Conservation (phyloP, 2,113 vertebrate genomes). For the Pachycephala philippinensis region DNA sequence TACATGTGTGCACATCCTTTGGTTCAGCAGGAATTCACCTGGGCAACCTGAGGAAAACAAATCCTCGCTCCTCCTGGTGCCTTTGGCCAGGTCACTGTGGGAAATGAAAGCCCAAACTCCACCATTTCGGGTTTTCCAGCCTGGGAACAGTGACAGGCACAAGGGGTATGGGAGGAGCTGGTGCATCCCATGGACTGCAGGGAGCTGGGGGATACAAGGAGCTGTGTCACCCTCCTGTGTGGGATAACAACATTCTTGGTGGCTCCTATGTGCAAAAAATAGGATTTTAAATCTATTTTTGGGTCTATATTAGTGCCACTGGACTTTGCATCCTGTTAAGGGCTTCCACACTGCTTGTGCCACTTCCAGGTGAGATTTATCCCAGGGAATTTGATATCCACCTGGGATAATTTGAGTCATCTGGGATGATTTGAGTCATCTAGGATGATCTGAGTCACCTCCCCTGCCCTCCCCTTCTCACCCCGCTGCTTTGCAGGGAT, state of each 20-base stretch:
- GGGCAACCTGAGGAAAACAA: neutral
- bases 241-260: neutral
- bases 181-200: no score
- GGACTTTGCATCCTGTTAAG: no score
- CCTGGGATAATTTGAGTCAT: neutral
- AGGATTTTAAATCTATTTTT: neutral
- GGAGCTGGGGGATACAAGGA: neutral
- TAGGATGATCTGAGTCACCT: no score
- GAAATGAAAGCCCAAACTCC: neutral
- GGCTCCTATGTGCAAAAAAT: fast-evolving
- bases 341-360: fast-evolving
- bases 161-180: fast-evolving
- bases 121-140: neutral
- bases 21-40: neutral
- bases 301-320: fast-evolving
- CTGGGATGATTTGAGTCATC: no score
- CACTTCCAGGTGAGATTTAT: neutral
- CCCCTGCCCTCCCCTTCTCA: neutral
- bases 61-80: fast-evolving
- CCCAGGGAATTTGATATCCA: neutral
- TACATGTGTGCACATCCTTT: neutral
- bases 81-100: neutral
- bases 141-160: neutral
- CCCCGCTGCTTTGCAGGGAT: neutral
- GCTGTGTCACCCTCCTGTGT: fast-evolving